phyloP scores from a whole-genome alignment of 2,113 vertebrate genomes.

The Anolis carolinensis region DNA sequence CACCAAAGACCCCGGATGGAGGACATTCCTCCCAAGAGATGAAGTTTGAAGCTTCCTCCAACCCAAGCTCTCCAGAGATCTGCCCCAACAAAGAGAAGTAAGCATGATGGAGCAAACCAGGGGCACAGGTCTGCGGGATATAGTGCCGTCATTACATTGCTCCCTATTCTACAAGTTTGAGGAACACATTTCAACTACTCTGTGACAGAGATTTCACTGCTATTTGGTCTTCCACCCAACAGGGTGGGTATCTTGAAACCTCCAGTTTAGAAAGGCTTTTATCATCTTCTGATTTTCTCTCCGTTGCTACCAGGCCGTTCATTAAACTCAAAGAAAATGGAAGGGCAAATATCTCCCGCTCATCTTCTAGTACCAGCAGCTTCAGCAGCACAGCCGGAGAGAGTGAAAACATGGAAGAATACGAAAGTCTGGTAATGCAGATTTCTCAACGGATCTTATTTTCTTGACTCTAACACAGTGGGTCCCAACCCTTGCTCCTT shows the following conservation, averaged over 20 bases:
- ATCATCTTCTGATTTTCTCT: neutral
- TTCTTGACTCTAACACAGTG: too few species aligned
- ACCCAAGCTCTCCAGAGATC: constrained; percentile 94
- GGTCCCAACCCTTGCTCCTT: too few species aligned
- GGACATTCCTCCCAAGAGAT: constrained; percentile 86
- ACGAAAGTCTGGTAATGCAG: constrained; percentile 81
- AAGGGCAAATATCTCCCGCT: constrained; percentile 89
- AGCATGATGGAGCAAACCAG: constrained; percentile 27
- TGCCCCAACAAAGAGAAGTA: constrained; percentile 91
- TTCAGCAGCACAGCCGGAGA: constrained; percentile 88
- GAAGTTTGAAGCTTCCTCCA: constrained; percentile 88
- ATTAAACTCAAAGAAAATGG: constrained; percentile 89
- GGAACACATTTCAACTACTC: too few species aligned
- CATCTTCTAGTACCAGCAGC: constrained; percentile 91
- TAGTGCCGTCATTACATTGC: too few species aligned
- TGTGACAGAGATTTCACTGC: neutral
- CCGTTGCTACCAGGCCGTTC: constrained; percentile 71
- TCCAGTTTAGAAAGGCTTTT: neutral
- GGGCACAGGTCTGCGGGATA: too few species aligned
- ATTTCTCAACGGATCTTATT: neutral
- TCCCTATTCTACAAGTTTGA: too few species aligned
- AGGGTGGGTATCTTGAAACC: neutral
- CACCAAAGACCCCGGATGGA: constrained; percentile 85
- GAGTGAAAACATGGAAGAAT: constrained; percentile 87
- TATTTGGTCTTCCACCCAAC: neutral